phyloP scores from a whole-genome alignment of 1,140 invertebrate genomes.

The Drepana arcuata region DNA sequence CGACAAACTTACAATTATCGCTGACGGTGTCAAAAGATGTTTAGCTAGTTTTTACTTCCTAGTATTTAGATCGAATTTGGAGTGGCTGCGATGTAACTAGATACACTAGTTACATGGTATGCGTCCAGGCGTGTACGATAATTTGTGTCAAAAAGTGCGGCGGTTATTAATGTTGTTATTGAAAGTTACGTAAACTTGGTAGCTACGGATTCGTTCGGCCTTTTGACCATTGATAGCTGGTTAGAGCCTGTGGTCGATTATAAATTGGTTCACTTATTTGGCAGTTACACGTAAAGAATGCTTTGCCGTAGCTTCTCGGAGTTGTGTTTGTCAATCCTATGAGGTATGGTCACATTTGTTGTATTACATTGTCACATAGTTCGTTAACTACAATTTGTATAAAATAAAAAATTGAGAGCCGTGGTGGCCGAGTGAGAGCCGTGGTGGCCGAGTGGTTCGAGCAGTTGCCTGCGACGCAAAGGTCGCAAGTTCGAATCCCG shows the following conservation, averaged over 20 bases:
- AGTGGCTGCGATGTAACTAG: background rate
- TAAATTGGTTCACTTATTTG: background rate
- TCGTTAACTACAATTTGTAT: too few species aligned
- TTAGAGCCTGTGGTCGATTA: background rate
- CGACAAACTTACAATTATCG: slow-evolving; percentile 20
- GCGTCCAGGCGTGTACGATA: slow-evolving; percentile 4
- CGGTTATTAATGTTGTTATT: slow-evolving; percentile 38
- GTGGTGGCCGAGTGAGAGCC: too few species aligned
- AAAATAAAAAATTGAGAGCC: too few species aligned
- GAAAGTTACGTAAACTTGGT: slow-evolving; percentile 31
- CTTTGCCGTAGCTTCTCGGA: too few species aligned
- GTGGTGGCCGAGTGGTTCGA: too few species aligned
- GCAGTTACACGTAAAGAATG: too few species aligned
- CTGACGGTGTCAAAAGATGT: slow-evolving; percentile 3
- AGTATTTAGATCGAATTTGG: slow-evolving; percentile 17
- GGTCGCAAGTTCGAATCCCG: too few species aligned
- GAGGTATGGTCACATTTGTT: too few species aligned
- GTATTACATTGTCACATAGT: too few species aligned
- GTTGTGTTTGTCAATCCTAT: background rate
- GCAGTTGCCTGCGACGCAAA: too few species aligned
- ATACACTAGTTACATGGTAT: background rate
- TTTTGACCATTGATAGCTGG: background rate
- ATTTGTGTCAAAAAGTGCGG: slow-evolving; percentile 25
- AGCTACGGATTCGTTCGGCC: background rate
- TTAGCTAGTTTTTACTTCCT: slow-evolving; percentile 7